Percentiles rank a stretch among this genome's conserved stretches.
Evolutionary conservation across 2,797 vertebrate genomes (phyloP).

Genomic region (Mycteria americana): DNA sequence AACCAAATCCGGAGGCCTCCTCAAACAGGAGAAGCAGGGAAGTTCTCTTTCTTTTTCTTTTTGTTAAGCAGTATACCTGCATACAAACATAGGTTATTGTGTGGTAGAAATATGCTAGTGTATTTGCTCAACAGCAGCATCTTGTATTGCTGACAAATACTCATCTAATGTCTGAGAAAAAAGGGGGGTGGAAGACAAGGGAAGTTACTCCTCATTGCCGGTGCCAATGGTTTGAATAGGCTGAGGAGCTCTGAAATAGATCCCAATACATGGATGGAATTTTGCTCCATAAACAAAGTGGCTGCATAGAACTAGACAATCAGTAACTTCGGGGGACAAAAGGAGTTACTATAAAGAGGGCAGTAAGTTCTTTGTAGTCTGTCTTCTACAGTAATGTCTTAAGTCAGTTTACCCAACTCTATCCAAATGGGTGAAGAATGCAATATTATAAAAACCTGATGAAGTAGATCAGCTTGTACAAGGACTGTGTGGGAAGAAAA

Average conservation of each 20-base stretch:
- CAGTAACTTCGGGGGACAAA: neutral
- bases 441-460: neutral
- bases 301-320: neutral
- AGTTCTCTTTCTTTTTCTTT: neutral
- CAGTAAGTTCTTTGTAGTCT: neutral
- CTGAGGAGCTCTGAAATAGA: neutral
- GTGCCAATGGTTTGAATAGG: neutral
- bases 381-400: neutral
- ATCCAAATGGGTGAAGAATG: neutral
- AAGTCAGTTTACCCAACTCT: neutral
- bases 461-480: neutral
- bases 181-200: fast-evolving
- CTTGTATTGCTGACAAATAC: neutral
- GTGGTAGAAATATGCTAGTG: neutral
- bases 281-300: neutral
- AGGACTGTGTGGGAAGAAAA: neutral
- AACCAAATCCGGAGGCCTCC: neutral
- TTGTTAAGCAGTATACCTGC: neutral
- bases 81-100: neutral
- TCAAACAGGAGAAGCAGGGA: neutral
- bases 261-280: neutral
- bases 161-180: neutral
- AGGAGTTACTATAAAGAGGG: neutral
- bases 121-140: neutral
- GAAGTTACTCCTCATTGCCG: neutral